Evolutionary conservation across 1,140 invertebrate genomes (phyloP).

Genomic region (Drosophila simulans): DNA sequence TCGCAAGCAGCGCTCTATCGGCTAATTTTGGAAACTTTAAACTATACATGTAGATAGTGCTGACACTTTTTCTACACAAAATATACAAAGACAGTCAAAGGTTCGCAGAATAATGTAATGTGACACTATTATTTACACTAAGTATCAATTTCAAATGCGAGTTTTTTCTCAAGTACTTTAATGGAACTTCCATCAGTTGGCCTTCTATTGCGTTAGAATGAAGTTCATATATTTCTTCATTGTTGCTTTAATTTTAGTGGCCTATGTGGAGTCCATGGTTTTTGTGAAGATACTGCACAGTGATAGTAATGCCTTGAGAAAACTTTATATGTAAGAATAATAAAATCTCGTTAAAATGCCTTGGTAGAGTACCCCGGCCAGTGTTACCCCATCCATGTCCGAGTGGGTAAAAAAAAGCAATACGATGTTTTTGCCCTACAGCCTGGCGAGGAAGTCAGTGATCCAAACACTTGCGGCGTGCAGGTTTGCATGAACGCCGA

Average conservation of each 20-base stretch:
- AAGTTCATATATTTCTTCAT: neutral
- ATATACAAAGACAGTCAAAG: too few species aligned
- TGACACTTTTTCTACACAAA: neutral
- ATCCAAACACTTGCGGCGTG: neutral
- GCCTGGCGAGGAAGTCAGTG: neutral
- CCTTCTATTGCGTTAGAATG: neutral
- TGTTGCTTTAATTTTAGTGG: neutral
- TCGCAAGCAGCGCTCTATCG: neutral
- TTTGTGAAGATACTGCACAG: neutral
- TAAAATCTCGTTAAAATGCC: too few species aligned
- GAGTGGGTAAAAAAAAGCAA: neutral
- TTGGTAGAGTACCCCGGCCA: neutral
- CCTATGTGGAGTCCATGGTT: neutral
- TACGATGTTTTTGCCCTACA: neutral
- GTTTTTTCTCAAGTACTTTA: neutral
- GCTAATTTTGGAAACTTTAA: neutral
- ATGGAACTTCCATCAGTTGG: neutral
- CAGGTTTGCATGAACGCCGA: neutral
- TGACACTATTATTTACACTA: neutral
- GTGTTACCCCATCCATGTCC: neutral
- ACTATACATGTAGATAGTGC: conserved; percentile 4
- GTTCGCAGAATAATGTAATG: neutral
- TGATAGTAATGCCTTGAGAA: neutral
- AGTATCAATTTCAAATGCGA: neutral
- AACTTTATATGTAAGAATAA: neutral